Evolutionary conservation across 2,113 vertebrate species (phyloP), one percentile per base, ranked within the genome.

Genomic region (Sterrhoptilus dennistouni): DNA sequence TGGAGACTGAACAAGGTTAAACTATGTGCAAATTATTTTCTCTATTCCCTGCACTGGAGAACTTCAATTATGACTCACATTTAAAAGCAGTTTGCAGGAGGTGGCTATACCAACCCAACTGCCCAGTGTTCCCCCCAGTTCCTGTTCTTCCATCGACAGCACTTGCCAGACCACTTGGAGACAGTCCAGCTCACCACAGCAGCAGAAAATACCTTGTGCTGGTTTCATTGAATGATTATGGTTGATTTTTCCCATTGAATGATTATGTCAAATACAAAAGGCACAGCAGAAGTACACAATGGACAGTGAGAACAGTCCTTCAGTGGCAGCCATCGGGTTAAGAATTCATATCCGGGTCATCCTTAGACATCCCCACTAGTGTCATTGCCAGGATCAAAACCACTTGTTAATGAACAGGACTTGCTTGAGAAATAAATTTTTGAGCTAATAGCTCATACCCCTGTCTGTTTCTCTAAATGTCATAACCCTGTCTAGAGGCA

Each of bases 111-210:
- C 71, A 83, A 38, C 5, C 25, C 28, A 76, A 18, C 13, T 2
- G 0, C 53, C 13, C 2, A 0, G 5, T 33, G 24, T 13, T 80
- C 28, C 20, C 38, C 7, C 11, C 12, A 59, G 36, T 12, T 82
- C 74, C 40, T 4, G 0, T 69, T 80, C 50, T 72, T 61, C 44
- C 27, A 72, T 31, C 36, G 11, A 56, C 50, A 61, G 45, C 31
- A 24, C 38, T 71, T 63, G 33, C n/a, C 69, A 93, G 69, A 59
- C 33, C 29, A 47, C 42, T 52, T 5, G 1, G 70, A 96, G 42
- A 66, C 14, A 23, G 86, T 65, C n/a, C 54, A 77, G 57, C n/a
- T 86, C 70, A 80, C 21, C 45, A 50, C 33, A 66, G 50, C 52
- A 87, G 78, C 44, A 77, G 28, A 9, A 76, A 77, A 66, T 14